These are phyloP conservation scores for Chromoteleia sp. DNA, from an alignment of 2,888 invertebrate species.

Conservation along the genomic window DNA sequence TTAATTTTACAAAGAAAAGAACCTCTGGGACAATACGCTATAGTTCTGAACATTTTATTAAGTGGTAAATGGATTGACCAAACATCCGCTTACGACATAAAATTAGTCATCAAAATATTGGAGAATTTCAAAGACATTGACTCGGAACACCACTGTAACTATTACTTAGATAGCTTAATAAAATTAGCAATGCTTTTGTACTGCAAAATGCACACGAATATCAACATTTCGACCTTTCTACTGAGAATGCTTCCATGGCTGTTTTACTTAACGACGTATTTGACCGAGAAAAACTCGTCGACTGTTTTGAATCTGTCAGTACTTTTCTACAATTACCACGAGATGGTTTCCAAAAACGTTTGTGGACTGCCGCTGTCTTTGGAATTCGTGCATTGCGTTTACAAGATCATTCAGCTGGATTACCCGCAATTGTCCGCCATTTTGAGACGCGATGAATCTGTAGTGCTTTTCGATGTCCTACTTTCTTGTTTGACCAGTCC, in stretches of 20 bases:
- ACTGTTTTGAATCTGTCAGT: conserved; percentile 52
- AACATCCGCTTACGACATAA: conserved; percentile 73
- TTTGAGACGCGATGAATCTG: conserved; percentile 36
- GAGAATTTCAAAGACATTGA: conserved; percentile 75
- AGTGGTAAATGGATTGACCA: conserved; percentile 75
- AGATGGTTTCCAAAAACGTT: conserved; percentile 47
- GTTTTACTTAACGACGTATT: conserved; percentile 64
- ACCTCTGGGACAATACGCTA: conserved; percentile 67
- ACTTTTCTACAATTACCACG: conserved; percentile 68
- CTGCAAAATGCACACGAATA: conserved; percentile 77
- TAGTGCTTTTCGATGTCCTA: conserved; percentile 55
- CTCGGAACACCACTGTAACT: conserved; percentile 68
- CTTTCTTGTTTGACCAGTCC: conserved; percentile 81
- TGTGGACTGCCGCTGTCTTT: conserved; percentile 83
- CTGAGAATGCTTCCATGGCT: conserved; percentile 80
- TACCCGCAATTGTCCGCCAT: conserved; percentile 70
- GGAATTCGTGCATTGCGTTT: conserved; percentile 84
- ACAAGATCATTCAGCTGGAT: conserved; percentile 81
- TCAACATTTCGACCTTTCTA: conserved; percentile 79
- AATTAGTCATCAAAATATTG: conserved; percentile 80
- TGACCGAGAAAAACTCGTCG: conserved; percentile 1
- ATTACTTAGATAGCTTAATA: conserved; percentile 77
- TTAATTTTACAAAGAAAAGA: conserved; percentile 69
- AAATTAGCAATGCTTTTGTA: conserved; percentile 79
- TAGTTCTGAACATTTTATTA: conserved; percentile 76